Evolutionary conservation across 2,797 vertebrate species (phyloP).

Genomic region (Myripristis jacobus): DNA sequence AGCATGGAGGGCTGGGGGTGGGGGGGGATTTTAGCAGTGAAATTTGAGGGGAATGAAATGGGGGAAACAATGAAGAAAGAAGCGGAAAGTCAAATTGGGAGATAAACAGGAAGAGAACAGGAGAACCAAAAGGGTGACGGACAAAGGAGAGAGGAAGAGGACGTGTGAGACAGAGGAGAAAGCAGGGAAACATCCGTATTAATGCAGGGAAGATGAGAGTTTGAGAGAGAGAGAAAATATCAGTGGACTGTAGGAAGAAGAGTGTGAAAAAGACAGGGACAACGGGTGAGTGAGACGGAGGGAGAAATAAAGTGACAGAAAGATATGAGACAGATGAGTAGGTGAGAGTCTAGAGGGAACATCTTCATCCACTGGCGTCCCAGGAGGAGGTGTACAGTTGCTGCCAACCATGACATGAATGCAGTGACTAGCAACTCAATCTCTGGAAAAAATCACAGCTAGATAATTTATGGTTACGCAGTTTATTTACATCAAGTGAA

Average conservation of each 20-base stretch:
- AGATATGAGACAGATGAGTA: neutral
- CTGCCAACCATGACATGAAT: constrained; percentile 7
- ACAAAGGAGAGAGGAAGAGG: neutral
- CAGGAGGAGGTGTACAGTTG: constrained; percentile 14
- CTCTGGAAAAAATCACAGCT: neutral
- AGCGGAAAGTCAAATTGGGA: too few relatives aligned
- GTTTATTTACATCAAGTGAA: neutral
- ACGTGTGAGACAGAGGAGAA: neutral
- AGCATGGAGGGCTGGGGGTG: neutral
- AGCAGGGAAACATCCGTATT: too few relatives aligned
- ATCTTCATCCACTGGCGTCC: constrained; percentile 4
- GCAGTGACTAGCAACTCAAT: neutral
- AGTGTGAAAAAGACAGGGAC: neutral
- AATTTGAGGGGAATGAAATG: neutral
- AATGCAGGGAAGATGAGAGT: too few relatives aligned
- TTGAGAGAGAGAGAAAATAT: neutral
- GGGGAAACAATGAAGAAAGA: neutral
- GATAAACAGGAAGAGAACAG: neutral
- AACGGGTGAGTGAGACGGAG: neutral
- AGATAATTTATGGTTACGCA: neutral
- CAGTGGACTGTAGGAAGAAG: neutral
- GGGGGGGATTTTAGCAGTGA: too few relatives aligned
- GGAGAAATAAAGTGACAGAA: neutral
- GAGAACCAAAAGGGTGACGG: neutral
- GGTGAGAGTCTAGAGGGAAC: neutral